Percentiles rank a stretch among this genome's conserved stretches.
These are phyloP conservation scores for Pantherophis vulpinus DNA, from an alignment of 2,797 vertebrate species.

Conservation along the genomic window DNA sequence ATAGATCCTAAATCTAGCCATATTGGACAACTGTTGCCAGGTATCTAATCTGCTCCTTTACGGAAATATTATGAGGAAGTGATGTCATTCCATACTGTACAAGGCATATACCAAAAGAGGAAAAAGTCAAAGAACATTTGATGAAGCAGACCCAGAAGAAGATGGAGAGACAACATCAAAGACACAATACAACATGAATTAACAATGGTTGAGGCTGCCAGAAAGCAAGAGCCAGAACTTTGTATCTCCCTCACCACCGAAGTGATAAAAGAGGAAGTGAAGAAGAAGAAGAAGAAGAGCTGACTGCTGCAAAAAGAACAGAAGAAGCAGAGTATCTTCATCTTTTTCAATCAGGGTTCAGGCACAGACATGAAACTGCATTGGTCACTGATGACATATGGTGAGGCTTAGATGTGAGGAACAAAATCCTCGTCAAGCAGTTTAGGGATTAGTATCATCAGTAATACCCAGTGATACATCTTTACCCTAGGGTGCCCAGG, in stretches of 20 bases:
- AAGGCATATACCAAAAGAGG: neutral
- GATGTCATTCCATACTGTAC: neutral
- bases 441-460: neutral
- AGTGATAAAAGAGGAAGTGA: neutral
- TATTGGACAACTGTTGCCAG: neutral
- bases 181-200: neutral
- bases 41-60: neutral
- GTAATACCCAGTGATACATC: neutral
- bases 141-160: neutral
- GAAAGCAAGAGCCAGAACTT: neutral
- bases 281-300: too few relatives aligned
- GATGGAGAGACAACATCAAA: neutral
- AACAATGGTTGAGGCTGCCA: neutral
- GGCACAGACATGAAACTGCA: neutral
- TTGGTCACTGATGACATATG: neutral
- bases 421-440: neutral
- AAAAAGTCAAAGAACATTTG: neutral
- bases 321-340: neutral
- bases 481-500: neutral
- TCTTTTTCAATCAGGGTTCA: neutral
- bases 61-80: neutral
- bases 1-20: neutral
- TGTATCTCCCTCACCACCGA: neutral
- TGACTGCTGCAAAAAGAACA: neutral
- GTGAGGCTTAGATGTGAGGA: neutral